Evolutionary conservation across 1,140 invertebrate genomes (phyloP).

Genomic region (Diorhabda carinulata): DNA sequence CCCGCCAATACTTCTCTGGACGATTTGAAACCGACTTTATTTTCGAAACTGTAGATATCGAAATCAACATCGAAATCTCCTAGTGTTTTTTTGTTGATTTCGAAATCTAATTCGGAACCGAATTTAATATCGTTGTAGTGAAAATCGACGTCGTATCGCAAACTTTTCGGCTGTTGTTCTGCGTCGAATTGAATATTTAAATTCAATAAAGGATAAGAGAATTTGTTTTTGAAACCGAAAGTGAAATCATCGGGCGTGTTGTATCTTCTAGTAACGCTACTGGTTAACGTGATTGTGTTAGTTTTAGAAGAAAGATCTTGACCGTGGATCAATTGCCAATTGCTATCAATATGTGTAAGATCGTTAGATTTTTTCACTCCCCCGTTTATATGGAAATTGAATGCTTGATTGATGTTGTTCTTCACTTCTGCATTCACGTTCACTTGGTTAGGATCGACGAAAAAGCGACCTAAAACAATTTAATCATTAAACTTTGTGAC

Average conservation of each 20-base stretch:
- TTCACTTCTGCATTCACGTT: slow-evolving; percentile 51
- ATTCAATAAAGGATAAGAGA: slow-evolving; percentile 54
- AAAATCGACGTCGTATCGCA: slow-evolving; percentile 52
- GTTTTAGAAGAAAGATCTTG: slow-evolving; percentile 55
- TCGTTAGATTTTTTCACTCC: slow-evolving; percentile 41
- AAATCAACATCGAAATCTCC: slow-evolving; percentile 60
- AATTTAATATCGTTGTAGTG: slow-evolving; percentile 55
- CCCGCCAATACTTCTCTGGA: slow-evolving; percentile 53
- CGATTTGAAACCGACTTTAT: slow-evolving; percentile 54
- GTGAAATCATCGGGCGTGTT: slow-evolving; percentile 30
- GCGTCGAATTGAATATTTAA: slow-evolving; percentile 51
- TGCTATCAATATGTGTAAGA: slow-evolving; percentile 44
- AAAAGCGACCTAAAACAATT: slow-evolving; percentile 25
- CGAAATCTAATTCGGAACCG: slow-evolving; percentile 54
- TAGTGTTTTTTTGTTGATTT: slow-evolving; percentile 50
- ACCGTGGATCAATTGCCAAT: slow-evolving; percentile 59
- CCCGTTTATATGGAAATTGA: slow-evolving; percentile 57
- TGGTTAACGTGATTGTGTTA: slow-evolving; percentile 50
- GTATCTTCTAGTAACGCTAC: slow-evolving; percentile 26
- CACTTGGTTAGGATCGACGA: slow-evolving; percentile 41
- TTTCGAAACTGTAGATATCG: slow-evolving; percentile 54
- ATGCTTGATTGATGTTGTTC: slow-evolving; percentile 54
- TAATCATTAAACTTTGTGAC: too few species aligned
- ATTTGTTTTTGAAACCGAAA: slow-evolving; percentile 43
- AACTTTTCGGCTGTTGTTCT: slow-evolving; percentile 51